Conservation (phyloP, 2,797 vertebrate species). For the Macropus fuliginosus region DNA sequence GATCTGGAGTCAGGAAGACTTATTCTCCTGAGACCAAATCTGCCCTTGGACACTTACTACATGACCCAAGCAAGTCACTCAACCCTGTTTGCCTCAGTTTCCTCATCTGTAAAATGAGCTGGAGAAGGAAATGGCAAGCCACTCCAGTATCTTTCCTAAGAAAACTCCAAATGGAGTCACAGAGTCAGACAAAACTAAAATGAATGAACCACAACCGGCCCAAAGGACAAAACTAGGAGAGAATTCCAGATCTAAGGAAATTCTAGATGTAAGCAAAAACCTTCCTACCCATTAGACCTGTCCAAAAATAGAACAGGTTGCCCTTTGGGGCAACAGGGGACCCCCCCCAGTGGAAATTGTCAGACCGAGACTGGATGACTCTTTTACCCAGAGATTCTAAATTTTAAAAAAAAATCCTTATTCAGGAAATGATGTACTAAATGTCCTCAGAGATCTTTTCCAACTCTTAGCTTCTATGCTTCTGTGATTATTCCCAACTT, state of each 20-base stretch:
- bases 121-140: not conserved
- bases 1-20: not conserved
- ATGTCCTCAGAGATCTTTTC: not conserved
- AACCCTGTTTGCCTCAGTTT: not conserved
- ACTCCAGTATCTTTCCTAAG: not conserved
- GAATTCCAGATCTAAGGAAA: not conserved
- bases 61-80: not conserved
- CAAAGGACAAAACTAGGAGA: not conserved
- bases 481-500: slow-evolving; percentile 56
- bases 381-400: not conserved
- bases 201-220: not conserved
- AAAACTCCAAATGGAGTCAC: not conserved
- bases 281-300: not conserved
- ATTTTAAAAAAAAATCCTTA: not conserved
- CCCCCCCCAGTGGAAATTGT: not conserved
- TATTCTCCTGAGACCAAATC: not conserved
- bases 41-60: not conserved
- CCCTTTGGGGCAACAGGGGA: not conserved
- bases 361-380: not conserved
- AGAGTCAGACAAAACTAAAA: not conserved
- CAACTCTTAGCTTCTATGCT: not conserved
- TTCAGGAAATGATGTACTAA: not conserved
- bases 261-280: not conserved
- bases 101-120: not conserved
- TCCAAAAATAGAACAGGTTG: not conserved